phyloP scores from a whole-genome alignment of 2,888 invertebrate species.

The Pediacus dermestoides region DNA sequence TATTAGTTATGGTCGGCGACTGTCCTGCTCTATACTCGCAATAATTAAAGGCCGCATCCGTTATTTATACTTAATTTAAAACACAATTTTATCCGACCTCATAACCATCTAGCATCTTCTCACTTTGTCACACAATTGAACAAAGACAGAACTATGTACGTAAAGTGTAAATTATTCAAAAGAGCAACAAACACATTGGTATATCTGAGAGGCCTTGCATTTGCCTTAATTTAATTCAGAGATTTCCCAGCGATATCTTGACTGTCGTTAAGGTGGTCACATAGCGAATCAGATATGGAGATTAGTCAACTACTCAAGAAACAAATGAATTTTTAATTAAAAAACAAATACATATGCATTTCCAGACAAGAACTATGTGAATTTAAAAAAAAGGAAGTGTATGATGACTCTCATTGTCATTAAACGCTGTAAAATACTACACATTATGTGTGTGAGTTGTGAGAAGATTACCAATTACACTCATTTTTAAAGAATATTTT shows the following conservation, averaged over 20 bases:
- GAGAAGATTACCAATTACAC: conserved; percentile 5
- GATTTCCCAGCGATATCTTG: conserved; percentile 43
- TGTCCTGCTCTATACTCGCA: conserved; percentile 43
- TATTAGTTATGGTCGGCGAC: conserved; percentile 44
- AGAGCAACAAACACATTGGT: conserved; percentile 30
- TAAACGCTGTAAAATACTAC: conserved; percentile 3
- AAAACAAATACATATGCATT: conserved; percentile 43
- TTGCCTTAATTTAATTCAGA: conserved; percentile 44
- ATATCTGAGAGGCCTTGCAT: conserved; percentile 42
- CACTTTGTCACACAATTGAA: conserved; percentile 20
- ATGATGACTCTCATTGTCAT: conserved; percentile 9
- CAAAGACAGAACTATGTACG: conserved; percentile 28
- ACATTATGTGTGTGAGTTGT: conserved; percentile 6
- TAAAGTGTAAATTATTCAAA: conserved; percentile 38
- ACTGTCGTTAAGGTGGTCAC: conserved; percentile 46
- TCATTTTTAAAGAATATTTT: not conserved
- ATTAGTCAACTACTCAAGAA: conserved; percentile 44
- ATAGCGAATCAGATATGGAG: conserved; percentile 46
- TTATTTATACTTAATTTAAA: conserved; percentile 41
- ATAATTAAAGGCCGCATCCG: conserved; percentile 44
- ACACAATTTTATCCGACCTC: conserved; percentile 26
- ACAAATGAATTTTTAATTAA: conserved; percentile 44
- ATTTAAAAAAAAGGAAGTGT: conserved; percentile 31
- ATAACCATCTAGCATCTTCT: conserved; percentile 24
- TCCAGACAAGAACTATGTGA: conserved; percentile 42